Evolutionary conservation across 2,888 invertebrate genomes (phyloP), one percentile per base, ranked within the genome.

Genomic region (Apotomis capreana): DNA sequence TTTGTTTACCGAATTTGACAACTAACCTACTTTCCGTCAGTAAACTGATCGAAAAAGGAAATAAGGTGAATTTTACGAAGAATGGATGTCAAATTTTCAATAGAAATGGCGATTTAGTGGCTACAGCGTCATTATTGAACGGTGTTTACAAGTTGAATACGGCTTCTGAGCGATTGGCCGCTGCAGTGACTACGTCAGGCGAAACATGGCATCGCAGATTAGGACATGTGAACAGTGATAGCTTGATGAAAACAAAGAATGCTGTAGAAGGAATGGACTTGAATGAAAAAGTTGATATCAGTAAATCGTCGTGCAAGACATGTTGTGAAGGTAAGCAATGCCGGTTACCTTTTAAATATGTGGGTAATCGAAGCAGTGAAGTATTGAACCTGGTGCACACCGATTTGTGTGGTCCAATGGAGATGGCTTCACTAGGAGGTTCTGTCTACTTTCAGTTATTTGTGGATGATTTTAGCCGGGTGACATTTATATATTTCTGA

Each of bases 191-290:
- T 52, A 68, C 60, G 8, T 73, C 74, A 5, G 69, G 73, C 70
- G 74, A 77, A 51, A 61, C 74, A 44, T 79, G 78, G 77, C 77
- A 80, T 73, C 46, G 78, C 44, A 71, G 80, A 8, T 52, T 80
- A 6, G 78, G 77, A 49, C 78, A 77, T 71, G 70, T 78, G n/a
- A 80, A 80, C 67, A 78, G 76, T 57, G 57, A 75, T 9, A 76
- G 77, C 69, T 64, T 77, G 54, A 77, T 76, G 36, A 77, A 76
- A 57, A 79, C 78, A 76, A 71, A 76, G 63, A 68, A 78, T 74
- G 77, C 77, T 74, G 78, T 78, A 9, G 36, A 76, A 62, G 78
- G 78, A 52, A 26, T 77, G 54, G 68, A 68, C 62, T 71, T 78
- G 70, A 71, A 76, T 62, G 71, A 46, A 26, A 78, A 76, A 65